Conservation (phyloP, 2,113 vertebrate species). For the Antechinus stuartii region DNA sequence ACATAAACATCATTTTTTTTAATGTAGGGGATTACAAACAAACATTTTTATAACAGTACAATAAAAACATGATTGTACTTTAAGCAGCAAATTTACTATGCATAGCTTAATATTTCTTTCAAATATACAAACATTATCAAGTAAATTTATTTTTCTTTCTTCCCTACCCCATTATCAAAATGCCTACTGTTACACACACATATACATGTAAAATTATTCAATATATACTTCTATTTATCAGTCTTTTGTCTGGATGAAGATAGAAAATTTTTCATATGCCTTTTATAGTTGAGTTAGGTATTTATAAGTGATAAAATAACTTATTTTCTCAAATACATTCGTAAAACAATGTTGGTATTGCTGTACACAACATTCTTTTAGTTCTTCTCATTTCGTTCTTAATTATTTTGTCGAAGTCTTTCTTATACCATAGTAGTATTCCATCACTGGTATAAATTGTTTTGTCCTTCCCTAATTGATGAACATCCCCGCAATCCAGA, state of each 20-base stretch:
- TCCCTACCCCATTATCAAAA: no score
- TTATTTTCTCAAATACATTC: neutral
- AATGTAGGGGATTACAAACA: neutral
- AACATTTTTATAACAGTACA: neutral
- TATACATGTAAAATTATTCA: neutral
- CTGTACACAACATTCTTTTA: neutral
- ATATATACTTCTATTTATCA: neutral
- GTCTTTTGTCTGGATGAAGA: neutral
- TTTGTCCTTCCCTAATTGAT: neutral
- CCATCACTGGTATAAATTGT: neutral
- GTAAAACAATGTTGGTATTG: neutral
- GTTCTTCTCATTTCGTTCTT: neutral
- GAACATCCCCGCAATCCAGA: neutral
- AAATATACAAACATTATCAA: neutral
- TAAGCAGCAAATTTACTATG: neutral
- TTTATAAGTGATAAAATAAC: neutral
- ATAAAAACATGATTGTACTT: neutral
- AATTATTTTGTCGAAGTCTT: neutral
- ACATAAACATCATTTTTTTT: neutral
- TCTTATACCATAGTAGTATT: neutral
- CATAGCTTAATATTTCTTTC: neutral
- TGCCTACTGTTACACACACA: no score
- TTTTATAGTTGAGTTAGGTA: neutral
- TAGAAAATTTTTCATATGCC: neutral
- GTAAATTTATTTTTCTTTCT: neutral